Conservation (phyloP, 2,113 vertebrate genomes). For the Scytalopus superciliaris region DNA sequence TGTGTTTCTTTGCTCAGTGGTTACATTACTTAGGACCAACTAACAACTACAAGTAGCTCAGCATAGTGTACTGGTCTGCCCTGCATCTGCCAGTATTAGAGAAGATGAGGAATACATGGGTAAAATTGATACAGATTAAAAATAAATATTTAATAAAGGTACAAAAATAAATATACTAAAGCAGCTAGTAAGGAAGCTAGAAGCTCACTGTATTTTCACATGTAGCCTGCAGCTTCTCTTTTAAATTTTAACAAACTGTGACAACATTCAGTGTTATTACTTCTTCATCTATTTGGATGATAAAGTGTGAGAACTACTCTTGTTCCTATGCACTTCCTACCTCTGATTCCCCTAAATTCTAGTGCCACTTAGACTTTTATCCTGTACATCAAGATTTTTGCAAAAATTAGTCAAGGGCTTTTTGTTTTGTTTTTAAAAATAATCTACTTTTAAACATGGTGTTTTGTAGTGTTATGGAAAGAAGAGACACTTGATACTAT, state of each 20-base stretch:
- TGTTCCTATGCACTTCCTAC: neutral
- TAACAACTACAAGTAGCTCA: neutral
- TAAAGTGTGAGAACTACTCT: neutral
- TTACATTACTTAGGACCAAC: neutral
- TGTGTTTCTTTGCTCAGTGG: neutral
- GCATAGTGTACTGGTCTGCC: accelerated
- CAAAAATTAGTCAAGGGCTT: neutral
- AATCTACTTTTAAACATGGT: neutral
- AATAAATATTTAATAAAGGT: neutral
- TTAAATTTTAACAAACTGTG: neutral
- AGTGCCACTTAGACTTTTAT: neutral
- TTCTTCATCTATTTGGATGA: neutral
- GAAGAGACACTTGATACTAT: neutral
- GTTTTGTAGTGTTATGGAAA: neutral
- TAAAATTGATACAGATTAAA: neutral
- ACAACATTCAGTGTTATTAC: neutral
- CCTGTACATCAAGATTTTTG: neutral
- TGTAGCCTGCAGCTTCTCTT: neutral
- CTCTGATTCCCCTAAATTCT: neutral
- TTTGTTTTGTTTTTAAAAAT: neutral
- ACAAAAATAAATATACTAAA: neutral
- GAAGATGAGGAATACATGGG: neutral
- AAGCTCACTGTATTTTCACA: neutral
- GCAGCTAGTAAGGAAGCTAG: neutral
- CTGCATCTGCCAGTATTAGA: neutral